These are phyloP conservation scores for Sebastes dallii DNA, from an alignment of 2,797 vertebrate genomes.

Conservation along the genomic window DNA sequence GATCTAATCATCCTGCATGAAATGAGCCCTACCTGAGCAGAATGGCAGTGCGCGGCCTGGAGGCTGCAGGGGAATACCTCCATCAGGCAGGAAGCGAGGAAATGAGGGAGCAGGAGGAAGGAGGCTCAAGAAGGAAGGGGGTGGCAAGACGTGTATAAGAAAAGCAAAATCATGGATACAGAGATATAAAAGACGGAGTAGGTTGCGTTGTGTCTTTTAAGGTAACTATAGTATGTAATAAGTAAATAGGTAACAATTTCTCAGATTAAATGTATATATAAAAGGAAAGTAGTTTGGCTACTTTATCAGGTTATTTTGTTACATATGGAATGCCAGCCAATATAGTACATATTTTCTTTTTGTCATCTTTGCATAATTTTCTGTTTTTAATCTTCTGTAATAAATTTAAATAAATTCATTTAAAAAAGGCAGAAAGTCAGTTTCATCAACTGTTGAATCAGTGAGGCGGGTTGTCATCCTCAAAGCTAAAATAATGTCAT, in stretches of 20 bases:
- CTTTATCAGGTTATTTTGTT: neutral
- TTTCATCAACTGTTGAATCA: conserved; percentile 1
- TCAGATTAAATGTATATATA: neutral
- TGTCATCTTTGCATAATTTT: neutral
- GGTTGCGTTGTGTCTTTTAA: neutral
- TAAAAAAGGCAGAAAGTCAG: neutral
- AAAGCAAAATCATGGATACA: conserved; percentile 10
- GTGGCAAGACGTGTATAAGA: neutral
- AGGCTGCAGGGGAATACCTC: conserved; percentile 71
- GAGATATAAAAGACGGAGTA: conserved; percentile 10
- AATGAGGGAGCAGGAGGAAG: conserved; percentile 32
- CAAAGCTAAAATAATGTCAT: neutral
- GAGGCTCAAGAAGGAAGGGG: conserved; percentile 47
- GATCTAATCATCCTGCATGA: conserved; percentile 83
- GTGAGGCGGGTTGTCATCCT: neutral
- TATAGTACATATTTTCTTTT: neutral
- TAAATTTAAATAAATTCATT: neutral
- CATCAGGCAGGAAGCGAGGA: conserved; percentile 60
- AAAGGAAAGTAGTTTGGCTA: neutral
- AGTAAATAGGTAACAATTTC: too few species aligned
- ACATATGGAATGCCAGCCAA: neutral
- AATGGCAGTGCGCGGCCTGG: conserved; percentile 55
- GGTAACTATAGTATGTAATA: neutral
- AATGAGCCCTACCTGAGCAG: conserved; percentile 76
- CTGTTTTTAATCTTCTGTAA: neutral